Base-by-base conservation (phyloP, 2,888 invertebrate genomes). In the Caenorhabditis angaria region DNA sequence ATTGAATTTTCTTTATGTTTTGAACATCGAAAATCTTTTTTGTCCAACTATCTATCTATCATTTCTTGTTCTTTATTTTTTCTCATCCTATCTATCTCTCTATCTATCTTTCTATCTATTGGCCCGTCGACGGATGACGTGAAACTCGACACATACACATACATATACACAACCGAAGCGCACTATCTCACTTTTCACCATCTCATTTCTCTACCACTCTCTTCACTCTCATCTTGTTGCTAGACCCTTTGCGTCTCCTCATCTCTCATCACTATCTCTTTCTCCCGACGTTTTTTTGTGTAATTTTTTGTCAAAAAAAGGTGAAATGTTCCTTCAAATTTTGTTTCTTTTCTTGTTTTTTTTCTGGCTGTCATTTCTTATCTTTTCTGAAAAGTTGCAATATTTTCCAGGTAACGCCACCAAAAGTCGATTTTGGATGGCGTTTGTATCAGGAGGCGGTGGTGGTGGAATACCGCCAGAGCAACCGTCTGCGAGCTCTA, bases 391-490 rank as follows among this genome's bases (percentile, higher is more conserved):
- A 48, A 10, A 14, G 48, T 48, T 18, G 6, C 14, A 35, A 35
- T 10, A 48, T 10, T 54, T 54, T 54, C 10, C 5, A 54, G 54
- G 54, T 54, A 27, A 41, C 41, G 41, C 41, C 41, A 14, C n/a
- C n/a, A n/a, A n/a, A n/a, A n/a, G n/a, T n/a, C n/a, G n/a, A n/a
- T n/a, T 12, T 41, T 41, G 41, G 41, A 77, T 77, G 77, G 73
- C 77, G 29, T 77, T 62, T 56, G 70, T 70, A 66, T 67, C 77
- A 65, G 77, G 77, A 67, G 73, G 73, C 58, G 69, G 76, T 57
- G 61, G 68, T 24, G 73, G 68, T 18, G 77, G 73, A 48, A 57
- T 69, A 35, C 77, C 77, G 57, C 73, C 65, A 24, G 67, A 62
- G 2, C 66, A 67, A 35, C 70, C 69, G 27, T 25, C 54, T 25